These are phyloP conservation scores for Acleris sparsana DNA, from an alignment of 2,888 invertebrate species.

Conservation along the genomic window DNA sequence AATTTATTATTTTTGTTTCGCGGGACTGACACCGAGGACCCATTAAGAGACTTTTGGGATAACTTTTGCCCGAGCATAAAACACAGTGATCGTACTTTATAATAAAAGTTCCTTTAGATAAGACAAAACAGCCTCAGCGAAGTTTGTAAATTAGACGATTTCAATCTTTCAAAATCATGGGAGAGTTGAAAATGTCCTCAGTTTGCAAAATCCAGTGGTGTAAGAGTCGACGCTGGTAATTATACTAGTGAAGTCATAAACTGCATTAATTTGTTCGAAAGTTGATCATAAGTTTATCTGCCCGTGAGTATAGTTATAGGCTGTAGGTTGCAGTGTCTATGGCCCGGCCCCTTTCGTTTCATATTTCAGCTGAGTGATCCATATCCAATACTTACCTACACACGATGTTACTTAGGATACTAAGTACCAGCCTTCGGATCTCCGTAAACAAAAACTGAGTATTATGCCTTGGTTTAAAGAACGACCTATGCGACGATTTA, in stretches of 20 bases:
- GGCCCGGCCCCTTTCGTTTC: too few relatives aligned
- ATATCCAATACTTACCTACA: too few relatives aligned
- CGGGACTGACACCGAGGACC: slow-evolving; percentile 14
- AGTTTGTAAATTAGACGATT: slow-evolving; percentile 19
- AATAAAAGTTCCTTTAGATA: slow-evolving; percentile 23
- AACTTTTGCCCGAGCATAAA: slow-evolving; percentile 27
- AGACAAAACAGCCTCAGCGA: slow-evolving; percentile 16
- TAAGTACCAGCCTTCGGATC: slow-evolving; percentile 42
- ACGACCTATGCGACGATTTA: slow-evolving; percentile 45
- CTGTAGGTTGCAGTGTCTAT: too few relatives aligned
- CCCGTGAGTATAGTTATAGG: too few relatives aligned
- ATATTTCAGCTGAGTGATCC: too few relatives aligned
- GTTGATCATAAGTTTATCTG: too few relatives aligned
- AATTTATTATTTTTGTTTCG: slow-evolving; percentile 28
- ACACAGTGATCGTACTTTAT: slow-evolving; percentile 26
- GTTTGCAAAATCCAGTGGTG: too few relatives aligned
- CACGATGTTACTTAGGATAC: too few relatives aligned
- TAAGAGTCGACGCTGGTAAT: too few relatives aligned
- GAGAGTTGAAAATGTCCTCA: not conserved
- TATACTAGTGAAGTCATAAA: too few relatives aligned
- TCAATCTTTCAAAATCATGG: slow-evolving; percentile 26
- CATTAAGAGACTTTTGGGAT: slow-evolving; percentile 29
- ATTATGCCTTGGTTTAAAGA: slow-evolving; percentile 48
- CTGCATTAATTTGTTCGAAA: too few relatives aligned
- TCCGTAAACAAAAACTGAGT: slow-evolving; percentile 61